Percentiles rank a stretch among this genome's conserved stretches.
These are phyloP conservation scores for Egretta garzetta DNA, from an alignment of 2,113 vertebrate species.

Conservation along the genomic window DNA sequence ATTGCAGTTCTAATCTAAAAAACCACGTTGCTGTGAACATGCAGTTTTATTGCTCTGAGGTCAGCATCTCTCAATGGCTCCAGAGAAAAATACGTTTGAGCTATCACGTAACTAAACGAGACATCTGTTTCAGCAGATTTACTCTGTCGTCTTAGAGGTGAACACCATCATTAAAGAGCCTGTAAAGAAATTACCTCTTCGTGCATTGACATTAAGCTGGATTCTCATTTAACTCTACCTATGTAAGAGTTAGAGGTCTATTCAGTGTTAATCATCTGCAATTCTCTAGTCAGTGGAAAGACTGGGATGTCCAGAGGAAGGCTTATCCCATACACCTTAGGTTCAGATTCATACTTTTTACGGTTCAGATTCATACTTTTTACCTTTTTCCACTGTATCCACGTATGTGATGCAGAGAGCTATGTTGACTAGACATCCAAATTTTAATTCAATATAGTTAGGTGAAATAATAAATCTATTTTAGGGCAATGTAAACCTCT, in stretches of 20 bases:
- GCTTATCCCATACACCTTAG: not conserved
- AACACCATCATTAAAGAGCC: not conserved
- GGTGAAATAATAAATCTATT: not conserved
- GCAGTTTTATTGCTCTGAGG: slow-evolving; percentile 30
- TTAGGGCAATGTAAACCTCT: not conserved
- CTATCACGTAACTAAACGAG: not conserved
- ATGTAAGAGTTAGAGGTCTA: not conserved
- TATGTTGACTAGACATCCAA: not conserved
- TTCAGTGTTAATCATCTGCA: not conserved
- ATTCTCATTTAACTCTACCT: not conserved
- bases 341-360: not conserved
- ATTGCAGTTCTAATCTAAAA: slow-evolving; percentile 22
- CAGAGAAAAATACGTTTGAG: not conserved
- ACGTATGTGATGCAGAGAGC: not conserved
- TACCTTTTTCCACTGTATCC: not conserved
- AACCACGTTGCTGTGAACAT: not conserved
- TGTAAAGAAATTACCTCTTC: not conserved
- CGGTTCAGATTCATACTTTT: not conserved
- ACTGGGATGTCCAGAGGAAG: not conserved
- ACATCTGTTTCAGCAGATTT: not conserved
- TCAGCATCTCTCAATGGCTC: not conserved
- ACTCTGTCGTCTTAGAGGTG: not conserved
- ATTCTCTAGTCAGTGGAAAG: not conserved
- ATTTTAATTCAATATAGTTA: not conserved
- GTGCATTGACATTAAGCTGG: not conserved